A percentile compares a stretch with the other conserved stretches of the same genome.
Evolutionary conservation across 2,888 invertebrate genomes (phyloP).

Genomic region (Thymelicus sylvestris): DNA sequence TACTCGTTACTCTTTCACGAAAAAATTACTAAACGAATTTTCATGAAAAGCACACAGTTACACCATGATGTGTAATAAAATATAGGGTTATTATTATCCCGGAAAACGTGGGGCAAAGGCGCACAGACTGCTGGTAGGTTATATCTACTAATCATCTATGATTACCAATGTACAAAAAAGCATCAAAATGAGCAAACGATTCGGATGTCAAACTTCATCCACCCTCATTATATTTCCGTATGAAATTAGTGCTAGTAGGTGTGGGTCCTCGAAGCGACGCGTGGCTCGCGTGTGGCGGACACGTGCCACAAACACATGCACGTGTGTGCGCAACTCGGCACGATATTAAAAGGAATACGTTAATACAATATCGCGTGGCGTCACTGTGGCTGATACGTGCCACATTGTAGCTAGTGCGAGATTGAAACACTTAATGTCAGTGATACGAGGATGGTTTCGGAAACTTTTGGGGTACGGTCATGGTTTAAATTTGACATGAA

Average conservation of each 20-base stretch:
- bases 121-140: too few relatives aligned
- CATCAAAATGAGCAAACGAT: constrained; percentile 67
- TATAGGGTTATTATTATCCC: too few relatives aligned
- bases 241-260: constrained; percentile 57
- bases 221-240: constrained; percentile 53
- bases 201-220: constrained; percentile 46
- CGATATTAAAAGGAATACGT: constrained; percentile 75
- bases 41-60: too few relatives aligned
- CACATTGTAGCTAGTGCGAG: constrained; percentile 63
- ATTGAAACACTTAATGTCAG: constrained; percentile 74
- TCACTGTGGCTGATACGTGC: constrained; percentile 53
- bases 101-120: too few relatives aligned
- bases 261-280: constrained; percentile 61
- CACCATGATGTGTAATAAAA: too few relatives aligned
- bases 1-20: too few relatives aligned
- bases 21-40: too few relatives aligned
- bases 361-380: constrained; percentile 51
- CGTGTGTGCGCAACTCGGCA: constrained; percentile 66
- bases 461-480: not conserved
- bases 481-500: not conserved
- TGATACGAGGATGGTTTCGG: constrained; percentile 41
- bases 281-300: constrained; percentile 50
- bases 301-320: constrained; percentile 63
- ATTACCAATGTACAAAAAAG: constrained; percentile 22
- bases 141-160: too few relatives aligned